Conservation (phyloP, 2,888 invertebrate species). For the Xestia sexstrigata region DNA sequence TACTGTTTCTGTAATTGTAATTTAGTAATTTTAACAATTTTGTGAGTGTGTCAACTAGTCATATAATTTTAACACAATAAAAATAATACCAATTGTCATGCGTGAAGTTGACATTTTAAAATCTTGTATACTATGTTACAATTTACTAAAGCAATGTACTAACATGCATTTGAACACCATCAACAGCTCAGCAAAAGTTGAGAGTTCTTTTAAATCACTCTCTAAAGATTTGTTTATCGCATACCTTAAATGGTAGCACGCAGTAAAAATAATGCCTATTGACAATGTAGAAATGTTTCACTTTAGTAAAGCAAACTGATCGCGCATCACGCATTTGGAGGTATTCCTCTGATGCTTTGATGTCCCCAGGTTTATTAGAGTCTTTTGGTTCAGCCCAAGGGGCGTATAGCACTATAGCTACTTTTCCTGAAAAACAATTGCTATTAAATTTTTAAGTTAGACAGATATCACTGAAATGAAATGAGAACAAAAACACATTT, state of each 20-base stretch:
- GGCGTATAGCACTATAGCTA: slow-evolving; percentile 90
- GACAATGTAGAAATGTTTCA: too few species aligned
- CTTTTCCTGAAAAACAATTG: slow-evolving; percentile 82
- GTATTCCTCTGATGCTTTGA: slow-evolving; percentile 70
- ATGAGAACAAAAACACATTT: background rate
- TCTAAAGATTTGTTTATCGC: too few species aligned
- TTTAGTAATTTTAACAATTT: background rate
- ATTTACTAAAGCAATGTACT: too few species aligned
- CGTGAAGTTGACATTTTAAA: background rate
- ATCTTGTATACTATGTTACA: background rate
- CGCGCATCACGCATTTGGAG: slow-evolving; percentile 87
- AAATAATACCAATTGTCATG: background rate
- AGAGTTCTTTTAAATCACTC: too few species aligned
- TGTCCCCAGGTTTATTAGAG: slow-evolving; percentile 81
- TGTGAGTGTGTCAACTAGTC: background rate
- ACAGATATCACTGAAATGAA: background rate
- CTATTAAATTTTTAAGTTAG: background rate
- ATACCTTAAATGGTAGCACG: too few species aligned
- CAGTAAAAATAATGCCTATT: too few species aligned
- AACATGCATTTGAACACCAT: too few species aligned
- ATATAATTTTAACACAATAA: background rate
- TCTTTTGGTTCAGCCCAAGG: slow-evolving; percentile 90
- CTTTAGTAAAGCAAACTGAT: background rate
- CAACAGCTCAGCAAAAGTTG: too few species aligned
- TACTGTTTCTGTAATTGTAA: background rate